phyloP scores from a whole-genome alignment of 2,888 invertebrate species.

The Hypsopygia costalis region DNA sequence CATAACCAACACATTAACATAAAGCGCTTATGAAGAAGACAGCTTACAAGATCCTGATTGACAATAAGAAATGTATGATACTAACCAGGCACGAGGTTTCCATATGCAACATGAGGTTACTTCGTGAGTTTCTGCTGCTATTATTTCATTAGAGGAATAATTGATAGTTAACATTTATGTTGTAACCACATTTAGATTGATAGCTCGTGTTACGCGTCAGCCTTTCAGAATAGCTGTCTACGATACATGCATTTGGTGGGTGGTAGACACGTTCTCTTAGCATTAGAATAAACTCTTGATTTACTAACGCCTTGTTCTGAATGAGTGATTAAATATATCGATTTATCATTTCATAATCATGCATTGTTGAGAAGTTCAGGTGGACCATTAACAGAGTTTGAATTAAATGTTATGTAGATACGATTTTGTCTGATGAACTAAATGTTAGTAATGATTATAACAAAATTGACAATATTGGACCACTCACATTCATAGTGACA shows the following conservation, averaged over 20 bases:
- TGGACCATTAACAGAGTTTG: slow-evolving; percentile 31
- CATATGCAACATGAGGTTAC: slow-evolving; percentile 27
- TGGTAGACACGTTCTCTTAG: slow-evolving; percentile 34
- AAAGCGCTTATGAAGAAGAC: neutral
- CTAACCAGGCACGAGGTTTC: slow-evolving; percentile 21
- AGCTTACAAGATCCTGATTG: slow-evolving; percentile 14
- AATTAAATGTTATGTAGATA: slow-evolving; percentile 4
- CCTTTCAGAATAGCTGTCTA: slow-evolving; percentile 30
- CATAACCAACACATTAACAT: neutral
- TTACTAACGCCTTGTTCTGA: slow-evolving; percentile 46
- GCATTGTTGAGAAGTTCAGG: slow-evolving; percentile 42
- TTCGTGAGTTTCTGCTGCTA: slow-evolving; percentile 57
- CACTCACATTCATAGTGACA: too few species aligned
- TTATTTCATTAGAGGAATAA: slow-evolving; percentile 71
- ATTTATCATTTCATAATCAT: slow-evolving; percentile 54
- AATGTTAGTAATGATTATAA: neutral
- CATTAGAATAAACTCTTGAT: slow-evolving; percentile 33
- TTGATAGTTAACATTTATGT: slow-evolving; percentile 62
- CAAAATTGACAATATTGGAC: neutral
- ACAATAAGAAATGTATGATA: slow-evolving; percentile 13
- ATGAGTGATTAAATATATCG: slow-evolving; percentile 54
- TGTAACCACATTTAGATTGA: slow-evolving; percentile 64
- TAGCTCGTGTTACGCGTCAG: slow-evolving; percentile 61
- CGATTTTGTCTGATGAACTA: slow-evolving; percentile 2
- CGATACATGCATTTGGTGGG: slow-evolving; percentile 38